Percentiles rank a stretch among this genome's conserved stretches.
Evolutionary conservation across 2,797 vertebrate genomes (phyloP).

Genomic region (Loris lydekkerianus): DNA sequence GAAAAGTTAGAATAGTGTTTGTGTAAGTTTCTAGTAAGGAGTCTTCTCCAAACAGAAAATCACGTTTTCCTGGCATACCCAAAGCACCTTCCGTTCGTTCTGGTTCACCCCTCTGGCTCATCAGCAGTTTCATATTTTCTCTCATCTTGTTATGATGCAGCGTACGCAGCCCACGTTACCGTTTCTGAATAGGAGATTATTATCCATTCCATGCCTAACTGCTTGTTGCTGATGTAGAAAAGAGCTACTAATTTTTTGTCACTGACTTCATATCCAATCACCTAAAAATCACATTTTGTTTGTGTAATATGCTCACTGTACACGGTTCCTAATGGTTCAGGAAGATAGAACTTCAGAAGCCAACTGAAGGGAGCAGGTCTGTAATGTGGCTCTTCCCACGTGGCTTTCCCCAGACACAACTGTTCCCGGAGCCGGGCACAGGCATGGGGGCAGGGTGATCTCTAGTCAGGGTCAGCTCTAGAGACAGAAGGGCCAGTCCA

Average conservation of each 20-base stretch:
- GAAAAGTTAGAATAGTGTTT: not conserved
- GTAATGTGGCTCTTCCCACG: accelerated
- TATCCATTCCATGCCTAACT: accelerated
- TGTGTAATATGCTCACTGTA: accelerated
- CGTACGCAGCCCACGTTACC: accelerated
- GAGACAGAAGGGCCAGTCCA: not conserved
- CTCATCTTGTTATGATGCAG: accelerated
- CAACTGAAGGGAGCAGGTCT: not conserved
- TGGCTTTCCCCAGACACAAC: accelerated
- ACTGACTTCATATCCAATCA: not conserved
- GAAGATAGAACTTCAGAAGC: not conserved
- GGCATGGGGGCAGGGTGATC: accelerated
- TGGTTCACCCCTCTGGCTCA: too few relatives aligned
- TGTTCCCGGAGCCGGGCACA: accelerated
- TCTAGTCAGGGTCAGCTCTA: too few relatives aligned
- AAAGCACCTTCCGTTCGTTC: accelerated
- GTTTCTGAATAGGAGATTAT: not conserved
- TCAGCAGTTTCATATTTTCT: accelerated
- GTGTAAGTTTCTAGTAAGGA: not conserved
- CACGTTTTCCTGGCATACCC: accelerated
- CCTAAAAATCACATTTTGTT: accelerated
- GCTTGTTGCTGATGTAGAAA: too few relatives aligned
- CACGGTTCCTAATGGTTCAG: accelerated
- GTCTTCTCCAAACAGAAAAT: not conserved
- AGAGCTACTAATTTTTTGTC: not conserved